Conservation (phyloP, 2,113 vertebrate species). For the Platichthys stellatus region DNA sequence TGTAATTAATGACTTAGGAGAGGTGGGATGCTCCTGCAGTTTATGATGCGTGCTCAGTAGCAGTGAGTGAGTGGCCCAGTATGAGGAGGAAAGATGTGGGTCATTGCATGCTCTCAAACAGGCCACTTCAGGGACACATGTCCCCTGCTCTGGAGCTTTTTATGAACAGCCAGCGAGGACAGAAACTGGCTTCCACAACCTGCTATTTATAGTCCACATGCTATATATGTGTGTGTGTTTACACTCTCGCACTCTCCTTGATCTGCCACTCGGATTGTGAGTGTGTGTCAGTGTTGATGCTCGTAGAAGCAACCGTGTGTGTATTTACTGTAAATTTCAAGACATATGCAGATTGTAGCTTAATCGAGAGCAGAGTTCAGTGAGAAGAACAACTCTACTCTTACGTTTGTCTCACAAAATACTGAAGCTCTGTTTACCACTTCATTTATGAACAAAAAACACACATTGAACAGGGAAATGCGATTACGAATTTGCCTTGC, state of each 20-base stretch:
- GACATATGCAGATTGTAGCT: not conserved
- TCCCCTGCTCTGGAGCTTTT: conserved; percentile 69
- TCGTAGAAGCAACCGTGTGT: conserved; percentile 13
- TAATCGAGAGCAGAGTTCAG: conserved; percentile 18
- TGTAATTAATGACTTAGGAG: conserved; percentile 51
- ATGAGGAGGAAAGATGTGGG: conserved; percentile 69
- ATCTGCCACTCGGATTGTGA: conserved; percentile 6
- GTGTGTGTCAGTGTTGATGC: conserved; percentile 14
- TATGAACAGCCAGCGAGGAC: conserved; percentile 74
- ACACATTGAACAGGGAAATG: not conserved
- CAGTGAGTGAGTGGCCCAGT: conserved; percentile 58
- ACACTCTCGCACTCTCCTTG: conserved; percentile 27
- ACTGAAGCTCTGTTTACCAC: not conserved
- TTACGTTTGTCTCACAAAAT: not conserved
- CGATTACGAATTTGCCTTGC: too few species aligned
- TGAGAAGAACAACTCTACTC: not conserved
- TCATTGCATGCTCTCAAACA: conserved; percentile 66
- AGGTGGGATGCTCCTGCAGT: conserved; percentile 42
- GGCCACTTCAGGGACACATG: conserved; percentile 70
- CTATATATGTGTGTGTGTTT: conserved; percentile 47
- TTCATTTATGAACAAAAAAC: not conserved
- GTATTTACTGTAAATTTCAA: conserved; percentile 34
- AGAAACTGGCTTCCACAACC: conserved; percentile 63
- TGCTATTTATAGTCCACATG: conserved; percentile 74
- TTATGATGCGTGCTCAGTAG: conserved; percentile 49